A percentile compares a stretch with the other conserved stretches of the same genome.
These are phyloP conservation scores for Ditylenchus dipsaci DNA, from an alignment of 1,140 invertebrate species.

Conservation along the genomic window DNA sequence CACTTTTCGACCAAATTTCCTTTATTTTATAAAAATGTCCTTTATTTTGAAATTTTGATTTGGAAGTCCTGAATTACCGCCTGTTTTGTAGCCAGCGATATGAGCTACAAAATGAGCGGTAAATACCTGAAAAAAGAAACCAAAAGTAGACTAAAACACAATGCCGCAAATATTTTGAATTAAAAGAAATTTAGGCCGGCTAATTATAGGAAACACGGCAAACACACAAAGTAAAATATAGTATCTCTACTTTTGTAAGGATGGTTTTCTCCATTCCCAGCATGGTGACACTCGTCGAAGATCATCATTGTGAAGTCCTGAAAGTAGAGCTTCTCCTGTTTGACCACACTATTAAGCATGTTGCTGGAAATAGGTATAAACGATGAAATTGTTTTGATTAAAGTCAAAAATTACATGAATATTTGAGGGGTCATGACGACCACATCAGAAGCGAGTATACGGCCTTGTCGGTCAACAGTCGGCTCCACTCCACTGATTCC, in stretches of 20 bases:
- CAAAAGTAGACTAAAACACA: too few species aligned
- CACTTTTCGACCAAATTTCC: too few species aligned
- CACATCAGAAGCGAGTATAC: slow-evolving; percentile 34
- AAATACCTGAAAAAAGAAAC: too few species aligned
- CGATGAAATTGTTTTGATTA: background rate
- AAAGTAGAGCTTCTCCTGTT: slow-evolving; percentile 31
- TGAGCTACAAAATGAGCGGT: too few species aligned
- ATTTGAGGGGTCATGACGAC: slow-evolving; percentile 49
- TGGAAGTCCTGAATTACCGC: too few species aligned
- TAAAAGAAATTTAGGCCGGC: too few species aligned
- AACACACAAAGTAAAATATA: too few species aligned
- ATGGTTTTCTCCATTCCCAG: slow-evolving; percentile 17
- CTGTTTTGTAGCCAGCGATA: too few species aligned
- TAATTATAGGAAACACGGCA: too few species aligned
- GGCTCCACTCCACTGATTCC: slow-evolving; percentile 36
- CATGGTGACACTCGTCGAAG: slow-evolving; percentile 50
- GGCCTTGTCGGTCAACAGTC: slow-evolving; percentile 13
- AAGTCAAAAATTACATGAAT: slow-evolving; percentile 24
- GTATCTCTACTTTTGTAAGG: slow-evolving; percentile 37
- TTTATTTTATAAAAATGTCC: too few species aligned
- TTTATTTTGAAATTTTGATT: too few species aligned
- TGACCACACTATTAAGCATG: slow-evolving; percentile 38
- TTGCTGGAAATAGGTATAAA: slow-evolving; percentile 31
- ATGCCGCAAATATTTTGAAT: too few species aligned
- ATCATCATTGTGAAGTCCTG: slow-evolving; percentile 42